Evolutionary conservation across 1,140 invertebrate species (phyloP), one percentile per base, ranked within the genome.

Genomic region (Drosophila kohkoa): DNA sequence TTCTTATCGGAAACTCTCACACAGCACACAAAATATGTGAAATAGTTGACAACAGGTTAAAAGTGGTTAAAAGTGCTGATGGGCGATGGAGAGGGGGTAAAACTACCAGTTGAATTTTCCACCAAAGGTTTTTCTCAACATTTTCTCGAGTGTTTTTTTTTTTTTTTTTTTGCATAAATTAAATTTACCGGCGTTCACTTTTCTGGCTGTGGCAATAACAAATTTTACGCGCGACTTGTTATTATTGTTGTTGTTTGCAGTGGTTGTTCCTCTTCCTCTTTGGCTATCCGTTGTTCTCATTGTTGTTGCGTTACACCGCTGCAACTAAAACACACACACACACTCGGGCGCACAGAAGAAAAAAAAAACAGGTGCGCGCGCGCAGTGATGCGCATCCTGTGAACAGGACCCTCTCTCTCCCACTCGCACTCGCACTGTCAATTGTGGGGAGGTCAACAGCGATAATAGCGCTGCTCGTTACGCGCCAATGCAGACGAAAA

Each of bases 351-450:
- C 20, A 25, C 20, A 4, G 20, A 54, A 7, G 2, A 20, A 55
- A 0, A 20, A 45, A 41, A 57, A 66, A 81, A 88, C 85, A 89
- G 85, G 85, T 88, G 85, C 86, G 65, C 81, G 58, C 41, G 57
- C 51, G 64, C 85, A 89, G 54, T 81, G 64, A 75, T 81, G 85
- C 85, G 85, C 81, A 85, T 88, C 85, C 85, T 87, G 83, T 63
- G 66, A 46, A 6, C 66, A 77, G 78, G 65, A 79, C 65, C 48
- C 58, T 28, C 28, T 4, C 32, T 1, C 54, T 57, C 54, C 41
- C 35, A 3, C 54, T 57, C 54, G 3, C 52, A 15, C 7, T 11
- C 20, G 20, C 20, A 11, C 3, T n/a, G 11, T 4, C n/a, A 38
- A 25, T 25, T 25, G 20, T 25, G 13, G 10, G 35, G 59, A 45